Base-by-base conservation (phyloP, 2,113 vertebrate genomes). In the Vidua macroura region DNA sequence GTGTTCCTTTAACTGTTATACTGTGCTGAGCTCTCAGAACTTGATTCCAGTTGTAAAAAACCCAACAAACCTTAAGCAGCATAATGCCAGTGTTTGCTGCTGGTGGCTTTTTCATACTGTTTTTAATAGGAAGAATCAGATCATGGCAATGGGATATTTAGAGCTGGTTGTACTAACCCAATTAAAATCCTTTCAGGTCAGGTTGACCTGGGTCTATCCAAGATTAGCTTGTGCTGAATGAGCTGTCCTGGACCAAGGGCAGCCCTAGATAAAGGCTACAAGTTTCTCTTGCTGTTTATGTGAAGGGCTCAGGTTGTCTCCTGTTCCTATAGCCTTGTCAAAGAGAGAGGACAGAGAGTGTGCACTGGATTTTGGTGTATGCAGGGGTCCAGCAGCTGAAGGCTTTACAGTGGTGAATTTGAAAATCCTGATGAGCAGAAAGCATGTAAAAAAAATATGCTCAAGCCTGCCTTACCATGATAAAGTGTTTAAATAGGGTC, bases 211-310 rank as follows among this genome's bases (percentile, higher is more conserved):
- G 67, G 79, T 73, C 89, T 90, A 11, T 51, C 35, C 55, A 74
- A 77, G 86, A 95, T 92, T 66, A 93, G 13, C 74, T 79, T 82
- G 77, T 95, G 84, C 93, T 90, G 87, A 87, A 83, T 85, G 91
- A 93, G 86, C 77, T 80, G 69, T 51, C 53, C 14, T 19, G 66
- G 92, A 89, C 52, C 55, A 69, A 83, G 75, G 4, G 46, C 80
- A 95, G 59, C 49, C 31, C 25, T 53, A 68, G 41, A 56, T 28
- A 93, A 93, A 90, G 37, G 12, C 46, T 55, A 5, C 10, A 46
- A 76, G 67, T 79, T 91, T 82, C 43, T 90, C 35, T 74, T 70
- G 59, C 53, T 95, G 41, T 74, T 91, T 85, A 21, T 89, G 55
- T 79, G 78, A 88, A 44, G 37, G 70, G 28, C 53, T 89, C 49